Evolutionary conservation across 2,113 vertebrate genomes (phyloP), one percentile per base, ranked within the genome.

Genomic region (Perognathus longimembris): DNA sequence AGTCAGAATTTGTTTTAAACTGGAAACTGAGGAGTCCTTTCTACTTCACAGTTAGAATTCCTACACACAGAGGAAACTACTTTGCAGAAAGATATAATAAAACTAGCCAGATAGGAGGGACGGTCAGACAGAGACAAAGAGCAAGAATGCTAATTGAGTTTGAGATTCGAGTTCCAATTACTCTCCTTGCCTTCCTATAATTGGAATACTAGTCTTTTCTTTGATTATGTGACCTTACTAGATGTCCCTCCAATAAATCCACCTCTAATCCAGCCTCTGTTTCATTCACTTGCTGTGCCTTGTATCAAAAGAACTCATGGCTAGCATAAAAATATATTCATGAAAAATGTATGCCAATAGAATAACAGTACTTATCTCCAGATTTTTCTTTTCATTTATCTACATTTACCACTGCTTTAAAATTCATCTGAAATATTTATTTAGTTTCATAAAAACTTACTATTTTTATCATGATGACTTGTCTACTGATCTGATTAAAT

Each of bases 401-500:
- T 86, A 18, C 8, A 57, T 67, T 92, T 89, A 86, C 1, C 17
- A 24, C 11, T 84, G 26, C 7, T 79, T 92, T 75, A 69, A 64
- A 81, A 79, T 57, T 30, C 86, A 45, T 38, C 36, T 76, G 15
- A 63, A 83, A 64, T 45, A 83, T 40, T 32, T 89, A 66, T 7
- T 11, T 40, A 42, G 54, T 81, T 92, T 70, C 7, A n/a, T 28
- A 34, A 64, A 81, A 57, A 42, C 1, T 8, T 80, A 82, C 3
- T 92, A 17, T 38, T 92, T 90, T 66, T 10, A 9, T 76, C 81
- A 63, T 40, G 15, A 84, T 42, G 32, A 91, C 86, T 63, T 94
- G 61, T 80, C 84, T 93, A 89, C 59, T 34, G 38, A 45, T 45
- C 73, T 76, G 22, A 89, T 89, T 93, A 82, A 93, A 80, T 78